Percentiles rank a stretch among this genome's conserved stretches.
These are phyloP conservation scores for Mixornis gularis DNA, from an alignment of 2,113 vertebrate species.

Conservation along the genomic window DNA sequence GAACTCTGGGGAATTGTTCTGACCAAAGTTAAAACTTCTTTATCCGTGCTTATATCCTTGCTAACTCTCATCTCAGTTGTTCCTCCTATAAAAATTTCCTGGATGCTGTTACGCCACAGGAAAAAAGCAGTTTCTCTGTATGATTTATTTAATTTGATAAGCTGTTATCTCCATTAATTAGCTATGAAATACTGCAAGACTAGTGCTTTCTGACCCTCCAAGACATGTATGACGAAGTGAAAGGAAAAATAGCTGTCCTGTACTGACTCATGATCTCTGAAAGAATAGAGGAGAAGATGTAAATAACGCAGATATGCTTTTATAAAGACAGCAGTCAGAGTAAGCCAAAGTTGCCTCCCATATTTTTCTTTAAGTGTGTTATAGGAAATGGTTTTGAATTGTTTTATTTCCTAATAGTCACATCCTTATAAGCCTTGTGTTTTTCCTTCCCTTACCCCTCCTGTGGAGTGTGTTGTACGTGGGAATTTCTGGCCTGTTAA, in stretches of 20 bases:
- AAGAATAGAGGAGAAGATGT: neutral
- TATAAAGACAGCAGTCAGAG: neutral
- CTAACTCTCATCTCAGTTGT: neutral
- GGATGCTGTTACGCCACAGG: neutral
- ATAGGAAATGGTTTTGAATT: constrained; percentile 54
- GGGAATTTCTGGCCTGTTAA: constrained; percentile 21
- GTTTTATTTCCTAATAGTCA: constrained; percentile 57
- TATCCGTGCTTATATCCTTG: neutral
- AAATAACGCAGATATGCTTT: neutral
- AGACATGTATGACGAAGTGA: accelerated
- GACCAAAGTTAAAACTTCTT: neutral
- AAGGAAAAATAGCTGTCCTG: constrained; percentile 2
- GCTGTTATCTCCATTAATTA: neutral
- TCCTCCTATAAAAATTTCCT: neutral
- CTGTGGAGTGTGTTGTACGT: neutral
- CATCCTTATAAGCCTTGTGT: constrained; percentile 24
- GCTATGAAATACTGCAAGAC: neutral
- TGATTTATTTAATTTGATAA: neutral
- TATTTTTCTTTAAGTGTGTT: constrained; percentile 41
- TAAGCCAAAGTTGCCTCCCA: constrained; percentile 39
- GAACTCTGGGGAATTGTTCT: neutral
- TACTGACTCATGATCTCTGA: neutral
- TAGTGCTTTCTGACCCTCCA: neutral
- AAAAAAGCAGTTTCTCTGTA: neutral
- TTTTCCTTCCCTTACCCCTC: constrained; percentile 27